A percentile compares a stretch with the other conserved stretches of the same genome.
Evolutionary conservation across 2,888 invertebrate species (phyloP).

Genomic region (Drosophila robusta): DNA sequence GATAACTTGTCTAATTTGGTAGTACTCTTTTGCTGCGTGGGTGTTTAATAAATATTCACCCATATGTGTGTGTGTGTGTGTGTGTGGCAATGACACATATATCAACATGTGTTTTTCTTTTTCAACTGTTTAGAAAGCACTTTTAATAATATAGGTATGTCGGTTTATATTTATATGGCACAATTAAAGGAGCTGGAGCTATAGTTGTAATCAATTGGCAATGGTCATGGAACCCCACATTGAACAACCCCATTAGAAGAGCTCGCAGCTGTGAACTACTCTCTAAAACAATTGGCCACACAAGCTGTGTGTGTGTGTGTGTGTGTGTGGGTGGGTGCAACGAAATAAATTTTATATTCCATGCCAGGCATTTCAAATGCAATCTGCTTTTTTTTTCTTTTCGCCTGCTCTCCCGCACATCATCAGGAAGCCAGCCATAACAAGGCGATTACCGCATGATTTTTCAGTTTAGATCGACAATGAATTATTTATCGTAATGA

Average conservation of each 20-base stretch:
- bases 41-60: conserved; percentile 32
- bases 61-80: conserved; percentile 1
- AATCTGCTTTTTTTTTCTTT: not conserved
- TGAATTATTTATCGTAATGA: conserved; percentile 64
- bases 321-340: conserved; percentile 20
- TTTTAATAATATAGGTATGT: not conserved
- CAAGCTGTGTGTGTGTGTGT: conserved; percentile 14
- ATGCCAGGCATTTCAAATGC: conserved; percentile 32
- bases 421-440: conserved; percentile 31
- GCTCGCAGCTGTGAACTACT: conserved; percentile 17
- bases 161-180: not conserved
- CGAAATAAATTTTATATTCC: conserved; percentile 45
- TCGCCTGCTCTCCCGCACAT: not conserved
- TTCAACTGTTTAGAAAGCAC: conserved; percentile 18
- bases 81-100: conserved; percentile 50
- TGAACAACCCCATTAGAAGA: conserved; percentile 9
- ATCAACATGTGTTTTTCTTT: conserved; percentile 47
- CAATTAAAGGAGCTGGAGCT: conserved; percentile 11
- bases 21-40: conserved; percentile 36
- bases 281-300: conserved; percentile 36
- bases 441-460: conserved; percentile 45
- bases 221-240: conserved; percentile 30
- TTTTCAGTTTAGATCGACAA: conserved; percentile 38
- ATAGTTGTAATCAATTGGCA: conserved; percentile 40
- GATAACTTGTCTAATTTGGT: conserved; percentile 39